Conservation (phyloP, 2,797 vertebrate species). For the Zenarchopterus dispar region DNA sequence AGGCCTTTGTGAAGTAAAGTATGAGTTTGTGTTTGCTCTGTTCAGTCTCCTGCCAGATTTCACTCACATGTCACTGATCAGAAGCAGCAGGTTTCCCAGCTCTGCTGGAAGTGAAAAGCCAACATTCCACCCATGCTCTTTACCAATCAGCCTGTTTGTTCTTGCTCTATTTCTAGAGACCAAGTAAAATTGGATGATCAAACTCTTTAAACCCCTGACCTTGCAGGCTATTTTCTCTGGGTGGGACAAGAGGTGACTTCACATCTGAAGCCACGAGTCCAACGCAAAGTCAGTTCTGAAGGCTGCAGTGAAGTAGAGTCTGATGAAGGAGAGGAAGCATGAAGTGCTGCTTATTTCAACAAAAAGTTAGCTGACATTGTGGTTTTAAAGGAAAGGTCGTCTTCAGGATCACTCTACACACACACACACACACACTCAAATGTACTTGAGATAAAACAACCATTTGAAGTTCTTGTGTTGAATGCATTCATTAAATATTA, state of each 20-base stretch:
- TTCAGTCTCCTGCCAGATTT: conserved; percentile 39
- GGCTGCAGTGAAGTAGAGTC: conserved; percentile 16
- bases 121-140: conserved; percentile 57
- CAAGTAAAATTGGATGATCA: conserved; percentile 66
- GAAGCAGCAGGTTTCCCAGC: conserved; percentile 17
- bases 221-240: conserved; percentile 48
- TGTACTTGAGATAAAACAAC: too few species aligned
- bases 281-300: conserved; percentile 6
- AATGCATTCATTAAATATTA: too few species aligned
- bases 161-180: conserved; percentile 51
- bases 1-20: conserved; percentile 28
- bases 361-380: too few species aligned
- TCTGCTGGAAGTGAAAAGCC: conserved; percentile 41
- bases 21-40: conserved; percentile 19
- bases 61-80: conserved; percentile 51
- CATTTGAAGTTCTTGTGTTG: too few species aligned
- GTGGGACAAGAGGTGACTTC: conserved; percentile 49
- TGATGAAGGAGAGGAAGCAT: conserved; percentile 17
- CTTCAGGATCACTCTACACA: too few species aligned
- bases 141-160: conserved; percentile 65
- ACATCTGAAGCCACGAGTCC: conserved; percentile 30
- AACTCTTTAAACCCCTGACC: conserved; percentile 71
- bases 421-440: too few species aligned
- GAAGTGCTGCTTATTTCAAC: too few species aligned
- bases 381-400: too few species aligned